A percentile compares a stretch with the other conserved stretches of the same genome.
phyloP scores from a whole-genome alignment of 2,113 vertebrate genomes.

The Perccottus glenii region DNA sequence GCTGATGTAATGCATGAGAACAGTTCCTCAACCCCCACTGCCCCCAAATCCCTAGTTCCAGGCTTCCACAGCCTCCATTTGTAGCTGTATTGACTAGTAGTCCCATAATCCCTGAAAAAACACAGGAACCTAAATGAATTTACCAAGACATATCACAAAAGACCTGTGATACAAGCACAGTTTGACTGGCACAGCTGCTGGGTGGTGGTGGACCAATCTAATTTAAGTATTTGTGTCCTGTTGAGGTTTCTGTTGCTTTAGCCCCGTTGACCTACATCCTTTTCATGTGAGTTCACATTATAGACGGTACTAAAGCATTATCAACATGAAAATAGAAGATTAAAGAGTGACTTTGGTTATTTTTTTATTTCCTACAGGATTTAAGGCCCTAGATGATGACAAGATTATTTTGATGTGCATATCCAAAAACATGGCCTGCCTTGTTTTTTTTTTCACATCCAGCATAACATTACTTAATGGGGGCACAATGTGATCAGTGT shows the following conservation, averaged over 20 bases:
- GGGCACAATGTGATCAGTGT: not conserved
- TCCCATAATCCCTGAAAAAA: conserved; percentile 22
- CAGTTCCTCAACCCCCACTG: conserved; percentile 35
- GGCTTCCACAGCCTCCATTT: conserved; percentile 54
- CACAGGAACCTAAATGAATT: conserved; percentile 31
- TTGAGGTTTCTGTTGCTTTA: conserved; percentile 16
- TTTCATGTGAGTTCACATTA: conserved; percentile 4
- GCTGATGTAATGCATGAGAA: conserved; percentile 61
- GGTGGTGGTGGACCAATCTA: conserved; percentile 38
- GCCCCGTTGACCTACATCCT: conserved; percentile 21
- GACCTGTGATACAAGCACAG: conserved; percentile 39
- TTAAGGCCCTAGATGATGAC: conserved; percentile 14
- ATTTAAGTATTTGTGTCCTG: conserved; percentile 24
- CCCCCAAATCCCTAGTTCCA: conserved; percentile 52
- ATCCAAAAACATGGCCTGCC: not conserved
- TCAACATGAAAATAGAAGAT: conserved; percentile 10
- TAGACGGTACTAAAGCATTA: not conserved
- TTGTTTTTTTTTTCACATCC: not conserved
- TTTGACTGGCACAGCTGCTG: conserved; percentile 29
- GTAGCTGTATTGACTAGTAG: conserved; percentile 51
- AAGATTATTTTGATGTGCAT: conserved; percentile 15
- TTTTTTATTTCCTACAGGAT: not conserved
- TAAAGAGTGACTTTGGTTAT: not conserved
- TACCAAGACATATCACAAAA: conserved; percentile 37
- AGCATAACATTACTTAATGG: too few relatives aligned